Evolutionary conservation across 2,888 invertebrate genomes (phyloP), one percentile per base, ranked within the genome.

Genomic region (Drosophila sordidula): DNA sequence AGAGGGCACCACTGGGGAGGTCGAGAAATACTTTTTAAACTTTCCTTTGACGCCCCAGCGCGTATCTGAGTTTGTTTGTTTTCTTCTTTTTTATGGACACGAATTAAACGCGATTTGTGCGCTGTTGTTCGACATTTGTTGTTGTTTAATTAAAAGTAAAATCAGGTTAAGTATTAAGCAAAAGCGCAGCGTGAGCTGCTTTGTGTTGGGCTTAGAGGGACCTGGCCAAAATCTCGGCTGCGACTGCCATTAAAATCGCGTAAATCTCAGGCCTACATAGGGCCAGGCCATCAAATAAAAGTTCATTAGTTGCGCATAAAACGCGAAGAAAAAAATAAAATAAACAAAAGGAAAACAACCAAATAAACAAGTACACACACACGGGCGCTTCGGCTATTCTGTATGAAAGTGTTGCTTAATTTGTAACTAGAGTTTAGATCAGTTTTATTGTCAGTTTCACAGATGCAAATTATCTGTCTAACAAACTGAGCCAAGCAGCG

Each of bases 61-160:
- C 55, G 79, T 36, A 42, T 49, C 22, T 42, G 46, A 6, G 41
- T 47, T 25, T 42, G n/a, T 41, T 14, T 42, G 25, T 49, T 84
- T 85, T 70, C 34, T 29, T 29, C 26, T 25, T 51, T 84, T 85
- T 82, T 80, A 86, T 83, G 65, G 65, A 64, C 54, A 44, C 55
- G 63, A 83, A 83, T 80, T 83, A 75, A 80, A 82, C 64, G 86
- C 78, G 68, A 78, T 82, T 82, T 75, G 70, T 64, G 56, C n/a
- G 66, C 47, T 52, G 70, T 52, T 56, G 61, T 69, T 75, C 44
- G 63, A 62, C 45, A 62, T 58, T 75, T 68, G 52, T 49, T 71
- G 70, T 29, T 68, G 61, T 85, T 85, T 85, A 85, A 85, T 85
- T 87, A 87, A 85, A 85, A 75, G 68, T 73, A 70, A 87, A 85